Conservation (phyloP, 2,888 invertebrate genomes). For the Zhuqinia jingwanae region DNA sequence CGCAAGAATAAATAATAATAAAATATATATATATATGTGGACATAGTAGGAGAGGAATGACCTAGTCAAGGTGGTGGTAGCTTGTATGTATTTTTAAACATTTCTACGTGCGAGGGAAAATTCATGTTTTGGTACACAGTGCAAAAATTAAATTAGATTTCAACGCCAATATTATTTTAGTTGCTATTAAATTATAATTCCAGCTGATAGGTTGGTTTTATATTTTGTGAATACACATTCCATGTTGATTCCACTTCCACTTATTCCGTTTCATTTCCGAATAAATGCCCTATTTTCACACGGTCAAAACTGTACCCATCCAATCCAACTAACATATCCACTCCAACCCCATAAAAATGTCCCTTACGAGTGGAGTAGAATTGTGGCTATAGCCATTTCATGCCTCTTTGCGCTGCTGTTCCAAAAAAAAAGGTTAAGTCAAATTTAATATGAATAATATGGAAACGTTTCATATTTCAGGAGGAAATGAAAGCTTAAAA, state of each 20-base stretch:
- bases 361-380: not conserved
- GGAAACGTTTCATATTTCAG: slow-evolving; percentile 56
- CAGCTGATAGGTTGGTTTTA: too few species aligned
- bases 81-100: not conserved
- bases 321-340: not conserved
- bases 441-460: not conserved
- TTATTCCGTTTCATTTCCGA: not conserved
- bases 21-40: not conserved
- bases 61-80: slow-evolving; percentile 50
- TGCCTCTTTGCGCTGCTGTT: slow-evolving; percentile 32
- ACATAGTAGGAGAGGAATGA: slow-evolving; percentile 27
- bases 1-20: not conserved
- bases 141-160: not conserved
- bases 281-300: not conserved
- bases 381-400: slow-evolving; percentile 52
- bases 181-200: slow-evolving; percentile 50
- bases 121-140: not conserved
- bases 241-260: slow-evolving; percentile 43
- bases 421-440: slow-evolving; percentile 1
- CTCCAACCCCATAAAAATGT: not conserved
- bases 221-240: too few species aligned
- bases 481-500: slow-evolving; percentile 13
- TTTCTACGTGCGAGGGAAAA: not conserved
- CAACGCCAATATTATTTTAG: not conserved
- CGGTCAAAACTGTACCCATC: slow-evolving; percentile 8